Base-by-base conservation (phyloP, 1,140 invertebrate species). In the Babylonia areolata region DNA sequence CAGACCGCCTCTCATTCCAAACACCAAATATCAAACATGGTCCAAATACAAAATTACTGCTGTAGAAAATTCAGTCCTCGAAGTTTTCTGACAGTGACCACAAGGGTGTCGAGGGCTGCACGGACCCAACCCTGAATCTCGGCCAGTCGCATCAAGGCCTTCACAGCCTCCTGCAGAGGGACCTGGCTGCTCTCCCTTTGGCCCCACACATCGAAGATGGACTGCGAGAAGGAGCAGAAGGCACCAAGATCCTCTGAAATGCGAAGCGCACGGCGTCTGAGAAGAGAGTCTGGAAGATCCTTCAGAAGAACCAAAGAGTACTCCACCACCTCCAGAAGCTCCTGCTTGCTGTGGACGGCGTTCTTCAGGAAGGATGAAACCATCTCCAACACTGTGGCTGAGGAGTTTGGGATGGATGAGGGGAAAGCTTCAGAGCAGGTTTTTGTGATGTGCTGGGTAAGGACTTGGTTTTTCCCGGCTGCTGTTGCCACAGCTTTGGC, bases 161-260 rank as follows among this genome's bases (percentile, higher is more conserved):
- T 80, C 9, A 80, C 78, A 42, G 42, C 78, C 46, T 80, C 78
- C 78, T 80, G 78, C 37, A 46, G n/a, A 11, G 11, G 28, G 2
- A 20, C 46, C 11, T 6, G 46, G 37, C 78, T 28, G 12, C 28
- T 54, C 5, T 73, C 31, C 2, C n/a, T 58, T 11, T 12, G 6
- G 40, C 78, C n/a, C 78, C 78, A 84, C 6, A 39, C 40, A 11
- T 84, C 82, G 23, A 84, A 73, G 39, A 84, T 75, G 82, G 82
- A 84, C 40, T 84, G 64, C 3, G 69, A n/a, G 69, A 84, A 84
- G 69, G 82, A 39, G 64, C 82, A 84, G 64, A 84, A 84, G 64
- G 82, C 69, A 2, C 37, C 40, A 12, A 84, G 64, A 39, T 84
- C 82, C 28, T 84, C 82, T 2, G 69, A 58, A 15, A 84, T 33